These are phyloP conservation scores for Acinonyx jubatus DNA, from an alignment of 2,113 vertebrate species.

Conservation along the genomic window DNA sequence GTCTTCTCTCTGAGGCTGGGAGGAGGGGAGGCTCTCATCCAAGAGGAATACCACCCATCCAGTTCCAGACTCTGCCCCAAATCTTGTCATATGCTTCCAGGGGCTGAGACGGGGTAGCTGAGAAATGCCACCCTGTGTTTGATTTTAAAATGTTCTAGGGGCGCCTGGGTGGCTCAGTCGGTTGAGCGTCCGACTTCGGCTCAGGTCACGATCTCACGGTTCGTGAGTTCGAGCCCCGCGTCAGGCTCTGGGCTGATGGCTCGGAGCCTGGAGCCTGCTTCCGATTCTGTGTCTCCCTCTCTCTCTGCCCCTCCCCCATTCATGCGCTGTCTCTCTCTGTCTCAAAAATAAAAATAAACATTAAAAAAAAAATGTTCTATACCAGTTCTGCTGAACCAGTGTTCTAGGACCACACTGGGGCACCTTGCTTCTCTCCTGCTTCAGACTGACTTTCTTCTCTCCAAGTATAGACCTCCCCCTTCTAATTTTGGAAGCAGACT, in stretches of 20 bases:
- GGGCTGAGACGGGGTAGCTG: background rate
- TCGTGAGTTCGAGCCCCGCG: no score
- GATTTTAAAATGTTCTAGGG: background rate
- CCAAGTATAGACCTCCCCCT: background rate
- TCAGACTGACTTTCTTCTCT: background rate
- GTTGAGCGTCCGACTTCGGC: no score
- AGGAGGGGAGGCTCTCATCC: background rate
- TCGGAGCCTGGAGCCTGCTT: no score
- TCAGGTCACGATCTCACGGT: no score
- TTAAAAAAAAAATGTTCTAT: background rate
- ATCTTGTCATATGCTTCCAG: background rate
- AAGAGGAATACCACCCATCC: background rate
- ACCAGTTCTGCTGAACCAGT: background rate
- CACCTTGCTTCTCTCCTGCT: background rate
- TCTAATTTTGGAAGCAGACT: background rate
- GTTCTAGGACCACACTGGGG: no score
- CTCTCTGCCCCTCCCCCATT: no score
- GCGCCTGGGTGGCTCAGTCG: no score
- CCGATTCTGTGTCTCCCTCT: no score
- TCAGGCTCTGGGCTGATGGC: no score
- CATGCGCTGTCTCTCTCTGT: no score
- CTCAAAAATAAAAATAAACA: no score
- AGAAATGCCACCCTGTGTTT: background rate
- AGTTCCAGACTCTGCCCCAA: background rate
- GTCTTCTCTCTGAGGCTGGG: background rate